These are phyloP conservation scores for Silurus glanis DNA, from an alignment of 2,113 vertebrate species.

Conservation along the genomic window DNA sequence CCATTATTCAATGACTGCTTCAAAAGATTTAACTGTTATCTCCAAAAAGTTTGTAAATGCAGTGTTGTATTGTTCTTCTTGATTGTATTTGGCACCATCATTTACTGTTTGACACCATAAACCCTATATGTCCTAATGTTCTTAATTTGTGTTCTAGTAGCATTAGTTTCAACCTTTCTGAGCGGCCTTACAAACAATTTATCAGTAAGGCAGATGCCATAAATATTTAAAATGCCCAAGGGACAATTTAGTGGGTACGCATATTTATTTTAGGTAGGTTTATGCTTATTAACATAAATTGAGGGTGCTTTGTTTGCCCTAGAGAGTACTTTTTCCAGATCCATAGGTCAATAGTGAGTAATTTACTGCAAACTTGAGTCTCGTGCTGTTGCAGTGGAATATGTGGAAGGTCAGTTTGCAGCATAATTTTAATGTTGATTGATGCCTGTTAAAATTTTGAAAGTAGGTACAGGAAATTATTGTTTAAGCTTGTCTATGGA, in stretches of 20 bases:
- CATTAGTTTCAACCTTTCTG: slow-evolving; percentile 7
- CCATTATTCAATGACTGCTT: slow-evolving; percentile 23
- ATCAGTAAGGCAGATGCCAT: slow-evolving; percentile 4
- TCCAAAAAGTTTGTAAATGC: slow-evolving; percentile 13
- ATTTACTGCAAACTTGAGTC: slow-evolving; percentile 11
- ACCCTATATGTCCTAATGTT: neutral
- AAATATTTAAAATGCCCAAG: slow-evolving; percentile 13
- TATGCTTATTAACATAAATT: slow-evolving; percentile 12
- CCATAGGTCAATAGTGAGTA: slow-evolving; percentile 27
- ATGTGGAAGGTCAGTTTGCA: slow-evolving; percentile 8
- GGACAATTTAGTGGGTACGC: neutral
- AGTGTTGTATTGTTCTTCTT: slow-evolving; percentile 3
- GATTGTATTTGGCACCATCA: neutral
- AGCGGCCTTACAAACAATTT: slow-evolving; percentile 20
- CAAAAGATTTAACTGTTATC: slow-evolving; percentile 13
- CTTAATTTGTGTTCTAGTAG: neutral
- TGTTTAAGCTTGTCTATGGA: neutral
- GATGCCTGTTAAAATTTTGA: slow-evolving; percentile 16
- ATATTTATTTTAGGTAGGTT: slow-evolving; percentile 17
- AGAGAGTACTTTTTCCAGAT: slow-evolving; percentile 5
- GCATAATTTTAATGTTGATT: slow-evolving; percentile 5
- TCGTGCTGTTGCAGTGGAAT: neutral
- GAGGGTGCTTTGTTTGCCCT: slow-evolving; percentile 26
- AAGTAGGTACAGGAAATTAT: neutral
- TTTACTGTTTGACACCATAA: slow-evolving; percentile 6